Evolutionary conservation across 1,140 invertebrate genomes (phyloP).

Genomic region (Drosophila pachea): DNA sequence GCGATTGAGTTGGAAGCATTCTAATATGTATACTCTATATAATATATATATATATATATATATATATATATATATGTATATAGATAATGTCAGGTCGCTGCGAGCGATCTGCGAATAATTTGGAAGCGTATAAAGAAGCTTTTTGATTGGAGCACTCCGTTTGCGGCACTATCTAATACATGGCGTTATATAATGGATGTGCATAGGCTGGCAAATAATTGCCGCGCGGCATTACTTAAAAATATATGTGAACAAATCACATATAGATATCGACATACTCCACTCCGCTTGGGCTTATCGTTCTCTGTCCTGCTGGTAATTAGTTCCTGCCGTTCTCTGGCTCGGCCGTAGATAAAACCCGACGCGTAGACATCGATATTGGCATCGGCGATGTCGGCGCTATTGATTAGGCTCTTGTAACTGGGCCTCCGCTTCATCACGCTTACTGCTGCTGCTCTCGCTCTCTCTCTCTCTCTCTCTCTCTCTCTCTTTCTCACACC

Average conservation of each 20-base stretch:
- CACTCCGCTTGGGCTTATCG: slow-evolving; percentile 13
- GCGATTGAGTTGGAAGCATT: too few relatives aligned
- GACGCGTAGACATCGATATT: slow-evolving; percentile 7
- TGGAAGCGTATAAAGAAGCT: too few relatives aligned
- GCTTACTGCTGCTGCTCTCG: too few relatives aligned
- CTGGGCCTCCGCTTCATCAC: not conserved
- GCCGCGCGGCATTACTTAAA: not conserved
- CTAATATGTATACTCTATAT: too few relatives aligned
- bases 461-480: not conserved
- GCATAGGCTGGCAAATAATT: not conserved
- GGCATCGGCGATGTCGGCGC: slow-evolving; percentile 17
- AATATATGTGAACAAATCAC: not conserved
- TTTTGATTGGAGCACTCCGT: not conserved
- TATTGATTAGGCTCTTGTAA: slow-evolving; percentile 22
- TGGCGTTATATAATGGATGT: not conserved
- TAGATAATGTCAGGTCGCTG: too few relatives aligned
- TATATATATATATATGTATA: too few relatives aligned
- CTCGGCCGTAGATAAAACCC: slow-evolving; percentile 27
- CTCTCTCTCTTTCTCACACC: not conserved
- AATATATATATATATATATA: too few relatives aligned
- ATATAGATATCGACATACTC: not conserved
- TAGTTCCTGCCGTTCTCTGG: slow-evolving; percentile 25
- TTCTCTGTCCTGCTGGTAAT: slow-evolving; percentile 22
- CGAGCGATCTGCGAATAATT: too few relatives aligned
- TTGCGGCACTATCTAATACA: not conserved